Base-by-base conservation (phyloP, 2,797 vertebrate genomes). In the Streptopelia turtur region DNA sequence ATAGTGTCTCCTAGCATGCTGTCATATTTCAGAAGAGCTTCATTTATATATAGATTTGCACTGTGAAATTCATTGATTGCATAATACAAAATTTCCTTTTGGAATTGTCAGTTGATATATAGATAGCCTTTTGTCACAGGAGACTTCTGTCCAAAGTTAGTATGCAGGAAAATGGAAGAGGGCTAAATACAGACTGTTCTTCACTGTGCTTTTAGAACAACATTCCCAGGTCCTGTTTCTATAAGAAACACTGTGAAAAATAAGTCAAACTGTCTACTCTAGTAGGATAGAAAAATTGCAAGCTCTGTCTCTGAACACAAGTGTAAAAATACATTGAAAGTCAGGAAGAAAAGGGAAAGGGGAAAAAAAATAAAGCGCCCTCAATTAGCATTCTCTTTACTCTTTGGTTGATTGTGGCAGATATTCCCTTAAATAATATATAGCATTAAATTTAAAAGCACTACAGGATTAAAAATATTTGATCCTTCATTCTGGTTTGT, bases 331-430 rank as follows among this genome's bases (percentile, higher is more conserved):
- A 71, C 16, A 28, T 21, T 43, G 61, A 88, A 88, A 88, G 10
- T 25, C 53, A 77, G 45, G 30, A 13, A 55, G 72, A 65, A 47
- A 61, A 39, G 5, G 5, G 8, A 25, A 83, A 47, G 13, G 24
- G 8, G 1, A 0, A 7, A 35, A 35, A 35, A 30, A 7, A 43
- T 43, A 13, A 20, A 28, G 11, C 13, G 0, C 17, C 3, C 4
- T 56, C 22, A 31, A 8, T 0, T 60, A 12, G 74, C 2, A 21
- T 56, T 79, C 90, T 50, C 3, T 23, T 77, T 70, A 64, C 31
- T 41, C 4, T 16, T 87, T 82, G 11, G 11, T 85, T 76, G 39
- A 59, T 23, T 53, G 49, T 17, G 63, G 24, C 70, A 86, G 16
- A 49, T 50, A 82, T 52, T 59, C 22, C 16, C 21, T 45, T 61